phyloP scores from a whole-genome alignment of 2,888 invertebrate species.

The Eudasyphora cyanicolor region DNA sequence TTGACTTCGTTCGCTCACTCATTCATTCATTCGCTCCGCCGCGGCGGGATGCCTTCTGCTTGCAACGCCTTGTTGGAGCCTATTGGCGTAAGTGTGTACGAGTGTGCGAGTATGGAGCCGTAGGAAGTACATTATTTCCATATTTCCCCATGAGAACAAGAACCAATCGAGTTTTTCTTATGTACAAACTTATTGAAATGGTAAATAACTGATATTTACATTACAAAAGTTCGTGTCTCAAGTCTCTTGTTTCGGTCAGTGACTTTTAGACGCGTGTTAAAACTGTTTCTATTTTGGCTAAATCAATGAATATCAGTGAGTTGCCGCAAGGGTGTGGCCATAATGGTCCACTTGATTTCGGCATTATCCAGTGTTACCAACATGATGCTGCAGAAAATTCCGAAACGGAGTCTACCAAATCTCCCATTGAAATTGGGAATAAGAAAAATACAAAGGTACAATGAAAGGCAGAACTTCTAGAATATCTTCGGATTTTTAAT shows the following conservation, averaged over 20 bases:
- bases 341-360: too few relatives aligned
- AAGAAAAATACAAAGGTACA: too few relatives aligned
- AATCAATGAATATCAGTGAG: too few relatives aligned
- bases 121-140: background rate
- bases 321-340: background rate
- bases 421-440: too few relatives aligned
- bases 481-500: too few relatives aligned
- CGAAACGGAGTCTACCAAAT: too few relatives aligned
- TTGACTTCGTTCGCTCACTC: background rate
- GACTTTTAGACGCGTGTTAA: background rate
- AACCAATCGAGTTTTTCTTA: background rate
- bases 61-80: conserved; percentile 30
- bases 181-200: background rate
- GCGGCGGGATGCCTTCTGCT: background rate
- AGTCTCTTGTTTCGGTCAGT: conserved; percentile 34
- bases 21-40: background rate
- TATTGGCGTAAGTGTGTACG: background rate
- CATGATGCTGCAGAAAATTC: too few relatives aligned
- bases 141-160: background rate
- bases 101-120: background rate
- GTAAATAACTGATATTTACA: background rate
- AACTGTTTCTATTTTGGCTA: background rate
- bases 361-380: too few relatives aligned
- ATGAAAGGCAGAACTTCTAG: too few relatives aligned
- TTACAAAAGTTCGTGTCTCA: conserved; percentile 22